Base-by-base conservation (phyloP, 2,888 invertebrate genomes). In the Argyresthia goedartella region DNA sequence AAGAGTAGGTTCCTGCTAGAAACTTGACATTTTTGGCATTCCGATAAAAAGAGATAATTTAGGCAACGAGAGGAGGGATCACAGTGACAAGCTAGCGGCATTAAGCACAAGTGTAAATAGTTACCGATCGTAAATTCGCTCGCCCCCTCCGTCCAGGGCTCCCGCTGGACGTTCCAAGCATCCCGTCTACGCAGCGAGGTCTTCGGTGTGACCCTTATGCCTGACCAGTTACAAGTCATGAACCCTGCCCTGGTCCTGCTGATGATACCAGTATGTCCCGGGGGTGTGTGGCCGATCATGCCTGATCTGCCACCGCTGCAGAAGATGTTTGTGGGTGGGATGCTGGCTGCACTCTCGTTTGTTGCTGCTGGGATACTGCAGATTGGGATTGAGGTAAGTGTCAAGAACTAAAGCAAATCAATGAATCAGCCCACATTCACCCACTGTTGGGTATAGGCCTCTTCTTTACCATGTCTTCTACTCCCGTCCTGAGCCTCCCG, bases 131-230 rank as follows among this genome's bases (percentile, higher is more conserved):
- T n/a, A n/a, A n/a, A n/a, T n/a, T n/a, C n/a, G n/a, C n/a, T n/a
- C n/a, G n/a, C n/a, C n/a, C n/a, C n/a, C n/a, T n/a, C n/a, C n/a
- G n/a, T n/a, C 4, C 52, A 90, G 89, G 92, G 93, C 11, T 93
- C 93, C 1, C 87, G 92, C 42, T 94, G 94, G 94, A 92, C 93
- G 0, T 91, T 93, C 63, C 90, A 94, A 89, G 93, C 93, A 0
- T 91, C 91, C 0, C 82, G 90, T 52, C 90, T 93, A 80, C 87
- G 91, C 52, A 91, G 91, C 33, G 85, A 88, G 58, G 69, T 91
- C 10, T 72, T 81, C 16, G 86, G 85, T 0, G 57, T 81, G 8
- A 76, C 86, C n/a, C 75, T 90, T 50, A 84, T 89, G 70, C 95
- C 95, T 0, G 95, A 95, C 67, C 95, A 95, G 77, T 89, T 95